Evolutionary conservation across 2,888 invertebrate genomes (phyloP), one percentile per base, ranked within the genome.

Genomic region (Saturnia pavonia): DNA sequence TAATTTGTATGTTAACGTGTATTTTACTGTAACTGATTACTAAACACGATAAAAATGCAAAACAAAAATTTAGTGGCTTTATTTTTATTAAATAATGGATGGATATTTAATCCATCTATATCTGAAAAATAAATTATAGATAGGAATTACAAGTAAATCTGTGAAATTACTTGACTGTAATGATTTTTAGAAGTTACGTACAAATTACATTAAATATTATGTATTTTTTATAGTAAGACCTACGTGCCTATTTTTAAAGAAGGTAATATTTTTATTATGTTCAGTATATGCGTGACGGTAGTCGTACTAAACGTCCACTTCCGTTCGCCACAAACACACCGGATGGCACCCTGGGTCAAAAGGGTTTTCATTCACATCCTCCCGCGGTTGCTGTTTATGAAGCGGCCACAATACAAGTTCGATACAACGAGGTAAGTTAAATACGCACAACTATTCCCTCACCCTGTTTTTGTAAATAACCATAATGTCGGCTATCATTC

Each of bases 251-350:
- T 60, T 27, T 14, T 14, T 60, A 27, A 25, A 12, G n/a, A n/a
- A n/a, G n/a, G 25, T 25, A 60, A 60, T 27, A 27, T 60, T 27
- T 60, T 2, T 60, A 6, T 57, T 60, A 27, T 60, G 16, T 82
- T 70, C 95, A 97, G 97, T 92, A 98, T 98, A 93, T 97, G 98
- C 94, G 97, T 98, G 87, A 98, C 98, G 75, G 99, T 99, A 84
- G 97, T 99, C 87, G 99, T 99, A 83, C 95, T 99, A 84, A 99
- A 99, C 94, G 98, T 99, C 82, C 99, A 99, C 95, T 99, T 99
- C 95, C 97, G 99, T 73, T 99, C 98, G 79, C 99, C 99, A 76
- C 98, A 99, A 91, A 99, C 99, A 76, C 99, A 99, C 95, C 97
- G 97, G 79, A 99, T 99, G 99, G 97, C 99, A 76, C 98, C 97